Base-by-base conservation (phyloP, 2,888 invertebrate species). In the Trachelus stipa region DNA sequence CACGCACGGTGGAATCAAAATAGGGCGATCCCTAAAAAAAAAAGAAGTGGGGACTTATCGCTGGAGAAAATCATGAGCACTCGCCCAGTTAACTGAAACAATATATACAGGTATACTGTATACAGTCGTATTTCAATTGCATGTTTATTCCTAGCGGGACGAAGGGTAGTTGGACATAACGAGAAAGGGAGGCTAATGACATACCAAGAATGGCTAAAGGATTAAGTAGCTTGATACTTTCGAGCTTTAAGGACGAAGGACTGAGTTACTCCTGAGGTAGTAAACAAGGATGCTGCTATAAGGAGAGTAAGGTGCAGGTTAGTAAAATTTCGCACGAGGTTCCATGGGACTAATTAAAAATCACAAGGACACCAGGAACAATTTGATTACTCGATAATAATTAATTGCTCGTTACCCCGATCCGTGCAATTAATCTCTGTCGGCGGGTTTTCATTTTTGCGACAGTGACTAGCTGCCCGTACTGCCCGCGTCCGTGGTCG, bases 321-420 rank as follows among this genome's bases (percentile, higher is more conserved):
- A 56, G 15, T 23, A 23, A 23, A 0, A 56, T 56, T 9, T 56
- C 23, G 56, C 9, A 23, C 56, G 23, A 56, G 23, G 76, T 68
- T 75, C 81, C 83, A 80, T 81, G 82, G 80, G 84, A 80, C 86
- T 87, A 86, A 86, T 87, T 87, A 83, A 84, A 86, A 86, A 83
- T 83, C 79, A 74, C 77, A 9, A 56, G 75, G 76, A 77, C 77
- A 81, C 79, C 80, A 79, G 73, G 74, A 80, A 71, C 85, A 80
- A 84, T 87, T 85, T 84, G 85, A 87, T 87, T 87, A 87, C 79
- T 81, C 83, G 87, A 88, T 88, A 87, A 85, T 88, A 87, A 87
- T 87, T 87, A 88, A 88, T 88, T 84, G 87, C 86, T 88, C 85
- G 85, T 87, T 86, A 86, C 83, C 82, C 75, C 81, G 81, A 77